Percentiles rank a stretch among this genome's conserved stretches.
phyloP scores from a whole-genome alignment of 2,797 vertebrate species.

The Onychomys arenicola region DNA sequence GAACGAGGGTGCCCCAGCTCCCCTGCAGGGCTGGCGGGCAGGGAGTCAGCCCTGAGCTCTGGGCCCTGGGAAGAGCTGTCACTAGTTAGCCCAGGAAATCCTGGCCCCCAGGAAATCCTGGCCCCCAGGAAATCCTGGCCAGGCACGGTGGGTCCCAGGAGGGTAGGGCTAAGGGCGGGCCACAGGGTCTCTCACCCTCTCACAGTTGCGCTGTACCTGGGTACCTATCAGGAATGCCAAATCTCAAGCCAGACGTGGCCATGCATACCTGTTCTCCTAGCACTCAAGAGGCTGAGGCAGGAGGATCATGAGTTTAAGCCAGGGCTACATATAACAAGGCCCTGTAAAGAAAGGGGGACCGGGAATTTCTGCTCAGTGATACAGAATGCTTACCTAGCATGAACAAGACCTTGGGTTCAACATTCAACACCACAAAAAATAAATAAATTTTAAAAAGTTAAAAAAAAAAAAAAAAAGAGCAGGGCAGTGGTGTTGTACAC shows the following conservation, averaged over 20 bases:
- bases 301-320: background rate
- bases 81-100: fast-evolving
- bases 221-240: background rate
- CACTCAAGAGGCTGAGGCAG: background rate
- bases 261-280: background rate
- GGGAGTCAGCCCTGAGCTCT: fast-evolving
- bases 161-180: too few species aligned
- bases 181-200: background rate
- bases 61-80: fast-evolving
- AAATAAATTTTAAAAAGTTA: too few species aligned
- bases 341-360: background rate
- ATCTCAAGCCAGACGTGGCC: too few species aligned
- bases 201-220: too few species aligned
- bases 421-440: background rate
- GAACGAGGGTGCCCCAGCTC: fast-evolving
- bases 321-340: background rate
- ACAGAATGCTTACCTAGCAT: background rate
- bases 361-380: background rate
- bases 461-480: background rate
- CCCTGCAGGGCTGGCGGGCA: background rate
- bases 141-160: too few species aligned
- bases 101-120: too few species aligned
- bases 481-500: background rate
- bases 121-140: too few species aligned
- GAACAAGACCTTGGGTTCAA: background rate